These are phyloP conservation scores for Mesorhabditis sp. DNA, from an alignment of 2,888 invertebrate species.

Conservation along the genomic window DNA sequence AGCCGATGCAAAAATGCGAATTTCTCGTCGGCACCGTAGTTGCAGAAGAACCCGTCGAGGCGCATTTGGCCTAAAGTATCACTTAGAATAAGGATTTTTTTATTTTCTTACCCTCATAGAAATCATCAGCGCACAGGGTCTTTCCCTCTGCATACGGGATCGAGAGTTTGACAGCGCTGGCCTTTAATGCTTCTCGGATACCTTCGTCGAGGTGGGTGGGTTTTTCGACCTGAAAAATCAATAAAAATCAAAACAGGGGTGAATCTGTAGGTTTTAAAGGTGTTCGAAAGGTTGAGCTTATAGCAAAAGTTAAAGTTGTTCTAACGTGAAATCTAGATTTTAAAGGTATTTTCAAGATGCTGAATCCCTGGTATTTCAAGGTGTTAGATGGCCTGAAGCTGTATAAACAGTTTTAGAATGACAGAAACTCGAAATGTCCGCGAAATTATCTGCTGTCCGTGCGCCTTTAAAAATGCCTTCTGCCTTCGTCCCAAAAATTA, in stretches of 20 bases:
- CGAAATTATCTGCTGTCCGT: too few species aligned
- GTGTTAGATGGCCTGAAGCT: too few species aligned
- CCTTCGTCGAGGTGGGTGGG: conserved; percentile 78
- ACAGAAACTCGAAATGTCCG: too few species aligned
- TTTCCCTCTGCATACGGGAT: conserved; percentile 78
- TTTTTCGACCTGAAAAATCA: conserved; percentile 50
- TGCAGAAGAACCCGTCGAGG: conserved; percentile 92
- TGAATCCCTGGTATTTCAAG: too few species aligned
- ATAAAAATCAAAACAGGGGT: neutral
- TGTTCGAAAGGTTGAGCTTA: too few species aligned
- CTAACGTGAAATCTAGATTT: neutral
- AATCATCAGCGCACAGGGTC: conserved; percentile 94
- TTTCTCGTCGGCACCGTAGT: conserved; percentile 84
- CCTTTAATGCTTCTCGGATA: conserved; percentile 75
- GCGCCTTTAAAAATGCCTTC: too few species aligned
- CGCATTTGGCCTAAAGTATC: conserved; percentile 79
- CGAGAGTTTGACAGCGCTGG: conserved; percentile 62
- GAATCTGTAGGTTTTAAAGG: too few species aligned
- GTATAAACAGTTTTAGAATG: too few species aligned
- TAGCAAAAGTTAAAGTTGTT: neutral
- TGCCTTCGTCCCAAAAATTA: too few species aligned
- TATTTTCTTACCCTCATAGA: conserved; percentile 76
- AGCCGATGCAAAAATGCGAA: conserved; percentile 78
- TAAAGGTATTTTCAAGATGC: neutral
- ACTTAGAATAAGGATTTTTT: neutral